These are phyloP conservation scores for Alca torda DNA, from an alignment of 2,797 vertebrate species.

Conservation along the genomic window DNA sequence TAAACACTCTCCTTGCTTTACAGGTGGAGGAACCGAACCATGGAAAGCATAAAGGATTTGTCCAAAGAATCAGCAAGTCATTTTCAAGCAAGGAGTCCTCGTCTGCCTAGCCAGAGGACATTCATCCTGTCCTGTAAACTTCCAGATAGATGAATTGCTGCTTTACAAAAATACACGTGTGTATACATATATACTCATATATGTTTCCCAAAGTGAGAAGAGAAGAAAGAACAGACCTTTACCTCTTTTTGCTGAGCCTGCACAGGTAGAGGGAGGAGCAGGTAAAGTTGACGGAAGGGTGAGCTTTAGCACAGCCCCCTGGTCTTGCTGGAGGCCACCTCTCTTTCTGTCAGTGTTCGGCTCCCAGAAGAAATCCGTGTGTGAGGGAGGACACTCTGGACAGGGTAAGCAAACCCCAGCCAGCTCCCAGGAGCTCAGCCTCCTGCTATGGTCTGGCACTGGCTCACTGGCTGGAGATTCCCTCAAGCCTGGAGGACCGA, in stretches of 20 bases:
- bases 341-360: background rate
- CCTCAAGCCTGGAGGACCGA: slow-evolving; percentile 26
- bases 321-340: slow-evolving; percentile 34
- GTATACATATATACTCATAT: background rate
- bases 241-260: slow-evolving; percentile 44
- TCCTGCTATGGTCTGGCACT: background rate
- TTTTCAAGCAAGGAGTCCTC: background rate
- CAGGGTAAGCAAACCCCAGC: background rate
- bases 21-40: background rate
- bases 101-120: background rate
- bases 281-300: background rate
- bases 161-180: background rate
- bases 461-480: slow-evolving; percentile 41
- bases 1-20: slow-evolving; percentile 2
- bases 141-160: background rate
- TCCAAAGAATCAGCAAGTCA: background rate
- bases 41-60: background rate
- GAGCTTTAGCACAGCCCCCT: background rate
- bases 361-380: slow-evolving; percentile 22
- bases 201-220: background rate
- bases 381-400: background rate
- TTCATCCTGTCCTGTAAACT: background rate
- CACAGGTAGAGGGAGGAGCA: slow-evolving; percentile 12
- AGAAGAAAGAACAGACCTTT: slow-evolving; percentile 36
- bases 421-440: slow-evolving; percentile 16